A percentile compares a stretch with the other conserved stretches of the same genome.
Conservation (phyloP, 2,113 vertebrate species). For the Mionectes macconnelli region DNA sequence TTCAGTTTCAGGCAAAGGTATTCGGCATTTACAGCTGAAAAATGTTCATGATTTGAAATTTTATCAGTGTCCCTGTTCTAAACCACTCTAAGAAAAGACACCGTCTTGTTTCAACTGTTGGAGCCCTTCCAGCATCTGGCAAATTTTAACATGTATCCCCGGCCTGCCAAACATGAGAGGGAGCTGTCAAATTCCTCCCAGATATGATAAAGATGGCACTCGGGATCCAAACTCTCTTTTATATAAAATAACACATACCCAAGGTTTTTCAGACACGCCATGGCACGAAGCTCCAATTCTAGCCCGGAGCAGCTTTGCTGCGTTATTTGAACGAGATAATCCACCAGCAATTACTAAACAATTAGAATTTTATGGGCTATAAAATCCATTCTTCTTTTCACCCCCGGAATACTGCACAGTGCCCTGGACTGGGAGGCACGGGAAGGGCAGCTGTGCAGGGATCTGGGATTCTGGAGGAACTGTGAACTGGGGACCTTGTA, state of each 20-base stretch:
- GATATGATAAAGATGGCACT: constrained; percentile 64
- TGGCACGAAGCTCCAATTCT: neutral
- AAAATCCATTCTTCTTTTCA: neutral
- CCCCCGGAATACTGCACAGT: neutral
- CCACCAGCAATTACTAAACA: neutral
- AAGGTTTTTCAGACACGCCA: constrained; percentile 7
- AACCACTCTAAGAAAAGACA: constrained; percentile 64
- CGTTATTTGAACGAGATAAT: constrained; percentile 1
- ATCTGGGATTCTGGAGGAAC: neutral
- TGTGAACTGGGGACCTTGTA: neutral
- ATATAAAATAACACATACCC: constrained; percentile 53
- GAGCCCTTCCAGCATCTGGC: constrained; percentile 69
- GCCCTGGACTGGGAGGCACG: neutral
- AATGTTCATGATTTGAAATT: constrained; percentile 35
- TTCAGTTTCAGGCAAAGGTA: constrained; percentile 63
- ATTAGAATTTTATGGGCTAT: neutral
- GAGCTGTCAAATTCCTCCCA: constrained; percentile 67
- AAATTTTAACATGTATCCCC: constrained; percentile 64
- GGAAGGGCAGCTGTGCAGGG: neutral
- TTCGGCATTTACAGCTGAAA: constrained; percentile 73
- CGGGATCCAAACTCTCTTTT: constrained; percentile 42
- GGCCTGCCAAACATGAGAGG: constrained; percentile 55
- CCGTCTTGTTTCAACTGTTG: constrained; percentile 40
- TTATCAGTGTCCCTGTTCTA: constrained; percentile 70
- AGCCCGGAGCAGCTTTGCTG: constrained; percentile 55